These are phyloP conservation scores for Centropristis striata DNA, from an alignment of 2,113 vertebrate species.

Conservation along the genomic window DNA sequence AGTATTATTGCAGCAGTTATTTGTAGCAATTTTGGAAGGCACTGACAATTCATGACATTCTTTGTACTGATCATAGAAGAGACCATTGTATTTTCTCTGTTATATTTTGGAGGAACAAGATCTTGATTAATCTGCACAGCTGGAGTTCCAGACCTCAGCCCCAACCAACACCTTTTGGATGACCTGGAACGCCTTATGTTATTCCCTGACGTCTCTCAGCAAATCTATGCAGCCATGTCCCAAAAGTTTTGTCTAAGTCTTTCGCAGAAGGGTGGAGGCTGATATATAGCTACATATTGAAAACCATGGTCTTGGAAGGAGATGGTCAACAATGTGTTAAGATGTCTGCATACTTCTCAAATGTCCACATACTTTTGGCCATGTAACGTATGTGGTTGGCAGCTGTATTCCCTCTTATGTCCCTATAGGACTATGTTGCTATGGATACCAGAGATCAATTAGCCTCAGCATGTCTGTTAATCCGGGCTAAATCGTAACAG, in stretches of 20 bases:
- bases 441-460: constrained; percentile 88
- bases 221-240: background rate
- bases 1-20: background rate
- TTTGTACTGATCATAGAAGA: background rate
- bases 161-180: background rate
- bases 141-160: too few relatives aligned
- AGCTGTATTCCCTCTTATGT: constrained; percentile 49
- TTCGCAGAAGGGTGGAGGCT: background rate
- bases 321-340: background rate
- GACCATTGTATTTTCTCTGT: too few relatives aligned
- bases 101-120: too few relatives aligned
- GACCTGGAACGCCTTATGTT: background rate
- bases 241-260: too few relatives aligned
- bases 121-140: too few relatives aligned
- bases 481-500: constrained; percentile 86
- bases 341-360: background rate
- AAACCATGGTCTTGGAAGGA: background rate
- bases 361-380: background rate
- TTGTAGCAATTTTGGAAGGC: background rate
- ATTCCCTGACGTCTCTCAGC: background rate
- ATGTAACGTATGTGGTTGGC: background rate
- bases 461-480: constrained; percentile 85
- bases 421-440: constrained; percentile 85
- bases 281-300: background rate
- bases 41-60: background rate